Percentiles rank a stretch among this genome's conserved stretches.
Conservation (phyloP, 2,888 invertebrate species). For the Spisula solida region DNA sequence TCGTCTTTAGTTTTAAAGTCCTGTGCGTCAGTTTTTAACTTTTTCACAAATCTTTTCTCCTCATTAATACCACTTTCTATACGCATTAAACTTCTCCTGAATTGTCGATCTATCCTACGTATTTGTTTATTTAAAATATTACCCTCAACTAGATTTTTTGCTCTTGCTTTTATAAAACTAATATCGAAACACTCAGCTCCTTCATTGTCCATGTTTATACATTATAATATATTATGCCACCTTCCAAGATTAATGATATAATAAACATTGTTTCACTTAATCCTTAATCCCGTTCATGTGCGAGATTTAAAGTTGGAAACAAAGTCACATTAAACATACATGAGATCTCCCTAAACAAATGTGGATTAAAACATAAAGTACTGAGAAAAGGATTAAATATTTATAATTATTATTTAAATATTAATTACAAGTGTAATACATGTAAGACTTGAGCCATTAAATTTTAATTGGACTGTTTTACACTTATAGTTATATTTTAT, state of each 20-base stretch:
- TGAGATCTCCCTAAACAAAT: background rate
- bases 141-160: constrained; percentile 57
- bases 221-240: constrained; percentile 48
- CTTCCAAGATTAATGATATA: constrained; percentile 30
- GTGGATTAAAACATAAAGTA: background rate
- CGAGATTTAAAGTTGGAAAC: background rate
- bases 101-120: constrained; percentile 40
- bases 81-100: constrained; percentile 15
- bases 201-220: constrained; percentile 46
- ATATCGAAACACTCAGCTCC: constrained; percentile 51
- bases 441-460: background rate
- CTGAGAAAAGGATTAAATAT: constrained; percentile 6
- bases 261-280: constrained; percentile 19
- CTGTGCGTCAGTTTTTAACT: constrained; percentile 20
- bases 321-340: constrained; percentile 24
- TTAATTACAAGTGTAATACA: background rate
- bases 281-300: constrained; percentile 33
- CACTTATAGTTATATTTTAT: background rate
- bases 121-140: constrained; percentile 47
- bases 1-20: constrained; percentile 22
- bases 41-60: constrained; percentile 44
- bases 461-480: background rate
- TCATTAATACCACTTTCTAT: constrained; percentile 39
- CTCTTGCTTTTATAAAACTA: constrained; percentile 57
- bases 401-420: background rate